A percentile compares a stretch with the other conserved stretches of the same genome.
phyloP scores from a whole-genome alignment of 2,888 invertebrate species.

The Cacoxenus indagator region DNA sequence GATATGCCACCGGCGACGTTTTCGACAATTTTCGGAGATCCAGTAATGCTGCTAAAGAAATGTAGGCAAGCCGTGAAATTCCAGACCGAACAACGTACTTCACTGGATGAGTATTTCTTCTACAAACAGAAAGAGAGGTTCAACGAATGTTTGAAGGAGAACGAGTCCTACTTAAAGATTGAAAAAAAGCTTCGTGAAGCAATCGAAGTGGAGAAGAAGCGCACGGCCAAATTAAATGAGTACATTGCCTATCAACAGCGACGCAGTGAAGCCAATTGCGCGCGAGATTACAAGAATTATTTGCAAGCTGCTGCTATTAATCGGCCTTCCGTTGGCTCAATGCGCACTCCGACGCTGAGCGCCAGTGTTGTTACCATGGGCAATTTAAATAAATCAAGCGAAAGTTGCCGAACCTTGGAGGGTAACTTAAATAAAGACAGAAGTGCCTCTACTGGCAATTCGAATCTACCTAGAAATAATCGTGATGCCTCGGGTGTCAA shows the following conservation, averaged over 20 bases:
- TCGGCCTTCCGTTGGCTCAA: neutral
- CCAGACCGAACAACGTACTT: constrained; percentile 35
- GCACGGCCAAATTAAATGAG: constrained; percentile 34
- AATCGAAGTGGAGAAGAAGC: constrained; percentile 32
- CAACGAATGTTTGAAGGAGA: constrained; percentile 18
- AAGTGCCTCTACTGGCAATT: too few relatives aligned
- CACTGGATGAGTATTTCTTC: constrained; percentile 23
- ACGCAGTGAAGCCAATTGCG: constrained; percentile 3
- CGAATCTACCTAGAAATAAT: too few relatives aligned
- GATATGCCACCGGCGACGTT: constrained; percentile 32
- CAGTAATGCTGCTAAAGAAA: constrained; percentile 25
- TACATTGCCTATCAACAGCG: constrained; percentile 38
- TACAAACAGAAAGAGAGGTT: constrained; percentile 10
- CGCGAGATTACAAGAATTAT: neutral
- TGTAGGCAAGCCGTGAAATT: constrained; percentile 36
- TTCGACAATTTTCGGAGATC: constrained; percentile 33
- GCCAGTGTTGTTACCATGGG: neutral
- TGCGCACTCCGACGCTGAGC: neutral
- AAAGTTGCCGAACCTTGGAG: too few relatives aligned
- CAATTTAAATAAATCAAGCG: too few relatives aligned
- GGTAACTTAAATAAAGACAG: too few relatives aligned
- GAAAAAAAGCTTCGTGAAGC: constrained; percentile 10
- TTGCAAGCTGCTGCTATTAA: neutral
- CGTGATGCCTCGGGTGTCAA: too few relatives aligned
- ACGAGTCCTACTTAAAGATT: constrained; percentile 21